These are phyloP conservation scores for Homarus americanus DNA, from an alignment of 1,140 invertebrate genomes.

Conservation along the genomic window DNA sequence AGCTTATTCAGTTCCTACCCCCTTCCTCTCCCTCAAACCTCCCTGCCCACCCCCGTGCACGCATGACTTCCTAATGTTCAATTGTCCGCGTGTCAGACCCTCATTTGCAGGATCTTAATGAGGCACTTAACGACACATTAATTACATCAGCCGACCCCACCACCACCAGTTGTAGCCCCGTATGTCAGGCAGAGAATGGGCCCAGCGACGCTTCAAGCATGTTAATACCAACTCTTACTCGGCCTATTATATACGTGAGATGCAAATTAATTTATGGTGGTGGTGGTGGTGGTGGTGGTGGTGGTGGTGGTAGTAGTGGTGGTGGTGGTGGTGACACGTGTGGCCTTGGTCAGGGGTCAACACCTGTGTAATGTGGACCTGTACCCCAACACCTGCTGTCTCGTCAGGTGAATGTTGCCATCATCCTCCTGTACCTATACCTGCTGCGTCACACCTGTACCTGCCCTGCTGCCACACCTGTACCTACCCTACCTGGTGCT, in stretches of 20 bases:
- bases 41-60: background rate
- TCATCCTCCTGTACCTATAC: background rate
- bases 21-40: background rate
- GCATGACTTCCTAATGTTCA: constrained; percentile 55
- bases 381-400: no score
- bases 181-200: constrained; percentile 33
- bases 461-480: background rate
- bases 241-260: constrained; percentile 25
- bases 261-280: constrained; percentile 56
- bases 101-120: constrained; percentile 68
- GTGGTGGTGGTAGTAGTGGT: background rate
- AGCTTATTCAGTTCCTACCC: no score
- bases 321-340: constrained; percentile 10
- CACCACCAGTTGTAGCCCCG: constrained; percentile 21
- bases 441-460: background rate
- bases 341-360: background rate
- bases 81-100: constrained; percentile 65
- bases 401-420: no score
- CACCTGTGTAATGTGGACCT: no score
- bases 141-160: constrained; percentile 37
- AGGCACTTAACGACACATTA: constrained; percentile 65
- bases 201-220: constrained; percentile 22
- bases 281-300: constrained; percentile 24
- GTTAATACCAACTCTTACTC: constrained; percentile 9
- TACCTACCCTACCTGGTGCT: no score